Conservation (phyloP, 2,888 invertebrate species). For the Drosophila crucigera region DNA sequence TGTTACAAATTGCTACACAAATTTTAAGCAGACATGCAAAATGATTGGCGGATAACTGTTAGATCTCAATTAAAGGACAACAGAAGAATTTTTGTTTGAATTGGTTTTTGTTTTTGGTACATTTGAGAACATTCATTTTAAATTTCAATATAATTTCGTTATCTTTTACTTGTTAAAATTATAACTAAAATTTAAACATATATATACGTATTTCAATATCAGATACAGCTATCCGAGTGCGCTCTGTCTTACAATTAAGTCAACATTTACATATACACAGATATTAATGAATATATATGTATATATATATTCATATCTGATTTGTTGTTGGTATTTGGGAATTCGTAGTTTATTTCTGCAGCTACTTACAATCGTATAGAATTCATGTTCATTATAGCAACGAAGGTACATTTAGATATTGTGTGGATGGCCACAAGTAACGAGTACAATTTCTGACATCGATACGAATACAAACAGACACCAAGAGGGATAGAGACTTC, state of each 20-base stretch:
- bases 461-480: slow-evolving; percentile 51
- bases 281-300: slow-evolving; percentile 47
- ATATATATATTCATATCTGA: slow-evolving; percentile 36
- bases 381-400: slow-evolving; percentile 31
- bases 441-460: slow-evolving; percentile 41
- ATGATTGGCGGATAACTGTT: background rate
- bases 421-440: slow-evolving; percentile 39
- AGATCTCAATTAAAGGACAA: slow-evolving; percentile 4
- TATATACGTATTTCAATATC: slow-evolving; percentile 56
- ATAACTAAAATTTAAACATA: slow-evolving; percentile 55
- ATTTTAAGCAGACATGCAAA: background rate
- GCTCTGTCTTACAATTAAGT: slow-evolving; percentile 70
- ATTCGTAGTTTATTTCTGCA: slow-evolving; percentile 35
- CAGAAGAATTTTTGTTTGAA: slow-evolving; percentile 27
- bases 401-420: slow-evolving; percentile 59
- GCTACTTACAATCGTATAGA: slow-evolving; percentile 40
- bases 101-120: slow-evolving; percentile 63
- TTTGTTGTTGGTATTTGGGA: slow-evolving; percentile 26
- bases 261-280: slow-evolving; percentile 79
- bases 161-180: slow-evolving; percentile 45
- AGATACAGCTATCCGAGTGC: slow-evolving; percentile 48
- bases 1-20: background rate
- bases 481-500: slow-evolving; percentile 48
- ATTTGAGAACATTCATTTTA: slow-evolving; percentile 73
- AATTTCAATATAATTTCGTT: slow-evolving; percentile 69